Conservation (phyloP, 2,113 vertebrate genomes). For the Varanus salvator region DNA sequence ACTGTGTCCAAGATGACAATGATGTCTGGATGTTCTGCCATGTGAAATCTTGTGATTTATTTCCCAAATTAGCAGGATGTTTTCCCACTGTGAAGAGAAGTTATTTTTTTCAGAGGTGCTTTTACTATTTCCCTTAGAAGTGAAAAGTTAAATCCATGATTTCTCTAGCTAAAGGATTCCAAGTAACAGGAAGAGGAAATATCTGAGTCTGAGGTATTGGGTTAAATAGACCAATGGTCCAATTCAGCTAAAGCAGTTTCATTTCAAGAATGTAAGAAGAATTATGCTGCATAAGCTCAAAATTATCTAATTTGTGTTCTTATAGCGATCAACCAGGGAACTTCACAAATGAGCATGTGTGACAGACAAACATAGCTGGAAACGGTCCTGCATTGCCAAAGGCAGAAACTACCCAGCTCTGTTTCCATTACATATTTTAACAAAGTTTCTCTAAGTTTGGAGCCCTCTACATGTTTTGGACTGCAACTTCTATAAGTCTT, state of each 20-base stretch:
- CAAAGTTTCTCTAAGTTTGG: not conserved
- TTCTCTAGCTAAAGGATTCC: not conserved
- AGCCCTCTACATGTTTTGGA: not conserved
- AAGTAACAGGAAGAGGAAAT: not conserved
- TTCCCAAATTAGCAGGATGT: not conserved
- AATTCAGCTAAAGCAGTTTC: not conserved
- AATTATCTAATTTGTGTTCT: too few relatives aligned
- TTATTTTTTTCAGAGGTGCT: not conserved
- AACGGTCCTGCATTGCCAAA: not conserved
- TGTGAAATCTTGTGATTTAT: not conserved
- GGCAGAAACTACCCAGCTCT: not conserved
- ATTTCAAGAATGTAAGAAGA: not conserved
- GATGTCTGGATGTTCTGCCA: not conserved
- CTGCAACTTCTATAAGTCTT: too few relatives aligned
- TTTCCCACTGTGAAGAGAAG: not conserved
- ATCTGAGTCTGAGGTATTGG: not conserved
- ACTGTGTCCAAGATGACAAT: not conserved
- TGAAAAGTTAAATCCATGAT: not conserved
- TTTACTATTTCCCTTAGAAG: not conserved
- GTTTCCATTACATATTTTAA: not conserved
- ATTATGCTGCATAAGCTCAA: not conserved
- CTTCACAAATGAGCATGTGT: too few relatives aligned
- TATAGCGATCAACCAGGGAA: too few relatives aligned
- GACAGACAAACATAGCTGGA: not conserved
- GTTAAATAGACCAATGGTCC: not conserved